These are phyloP conservation scores for Hirtodrosophila cameraria DNA, from an alignment of 2,888 invertebrate genomes.

Conservation along the genomic window DNA sequence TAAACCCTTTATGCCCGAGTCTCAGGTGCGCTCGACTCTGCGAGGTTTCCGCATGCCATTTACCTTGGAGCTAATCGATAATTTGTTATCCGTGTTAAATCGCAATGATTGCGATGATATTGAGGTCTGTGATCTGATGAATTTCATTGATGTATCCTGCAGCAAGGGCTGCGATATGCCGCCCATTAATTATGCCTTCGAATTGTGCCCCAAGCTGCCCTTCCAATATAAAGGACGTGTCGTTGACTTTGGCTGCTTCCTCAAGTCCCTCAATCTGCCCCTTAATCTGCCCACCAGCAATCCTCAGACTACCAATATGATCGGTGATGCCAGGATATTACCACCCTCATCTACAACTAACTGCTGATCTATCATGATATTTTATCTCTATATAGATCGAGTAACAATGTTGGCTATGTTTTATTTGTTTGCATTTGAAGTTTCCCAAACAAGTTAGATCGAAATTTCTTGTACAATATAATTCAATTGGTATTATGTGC, in stretches of 20 bases:
- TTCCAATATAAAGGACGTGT: slow-evolving; percentile 80
- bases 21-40: slow-evolving; percentile 87
- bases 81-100: slow-evolving; percentile 86
- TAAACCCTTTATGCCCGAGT: slow-evolving; percentile 86
- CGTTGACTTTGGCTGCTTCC: slow-evolving; percentile 81
- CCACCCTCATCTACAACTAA: slow-evolving; percentile 19
- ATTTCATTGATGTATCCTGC: slow-evolving; percentile 89
- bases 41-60: slow-evolving; percentile 90
- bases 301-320: slow-evolving; percentile 17
- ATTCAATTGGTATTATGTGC: not conserved
- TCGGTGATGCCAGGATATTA: slow-evolving; percentile 37
- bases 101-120: slow-evolving; percentile 88
- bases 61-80: slow-evolving; percentile 87
- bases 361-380: slow-evolving; percentile 9
- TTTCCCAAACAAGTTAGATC: slow-evolving; percentile 6
- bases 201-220: slow-evolving; percentile 82
- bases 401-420: not conserved
- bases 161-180: slow-evolving; percentile 78
- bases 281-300: slow-evolving; percentile 33
- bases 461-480: slow-evolving; percentile 35
- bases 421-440: slow-evolving; percentile 9
- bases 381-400: not conserved
- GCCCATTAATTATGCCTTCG: slow-evolving; percentile 82
- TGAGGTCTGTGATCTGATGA: slow-evolving; percentile 88
- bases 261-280: slow-evolving; percentile 76